phyloP scores from a whole-genome alignment of 2,888 invertebrate genomes.

The Caenorhabditis becei region DNA sequence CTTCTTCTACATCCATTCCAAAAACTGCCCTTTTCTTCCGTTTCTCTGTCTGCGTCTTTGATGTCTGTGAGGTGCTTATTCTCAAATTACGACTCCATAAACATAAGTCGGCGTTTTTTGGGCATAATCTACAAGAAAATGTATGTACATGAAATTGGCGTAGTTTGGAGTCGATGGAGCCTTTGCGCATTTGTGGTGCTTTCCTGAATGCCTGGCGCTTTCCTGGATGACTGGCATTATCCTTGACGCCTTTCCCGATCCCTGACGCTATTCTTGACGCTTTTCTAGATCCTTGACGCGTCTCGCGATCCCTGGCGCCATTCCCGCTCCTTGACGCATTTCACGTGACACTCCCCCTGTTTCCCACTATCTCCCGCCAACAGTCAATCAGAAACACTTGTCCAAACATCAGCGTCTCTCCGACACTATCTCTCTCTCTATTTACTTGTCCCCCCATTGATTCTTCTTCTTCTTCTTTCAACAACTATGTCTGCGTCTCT shows the following conservation, averaged over 20 bases:
- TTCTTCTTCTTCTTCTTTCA: background rate
- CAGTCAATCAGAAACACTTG: background rate
- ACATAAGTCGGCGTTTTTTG: background rate
- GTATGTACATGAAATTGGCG: no score
- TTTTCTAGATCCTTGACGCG: background rate
- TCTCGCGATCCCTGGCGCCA: background rate
- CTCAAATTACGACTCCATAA: background rate
- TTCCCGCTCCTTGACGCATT: background rate
- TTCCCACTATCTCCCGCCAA: background rate
- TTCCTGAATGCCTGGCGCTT: background rate
- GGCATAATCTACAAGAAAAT: background rate
- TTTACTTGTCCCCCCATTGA: background rate
- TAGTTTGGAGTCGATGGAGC: no score
- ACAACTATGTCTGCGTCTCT: no score
- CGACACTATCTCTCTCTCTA: background rate
- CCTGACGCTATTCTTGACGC: background rate
- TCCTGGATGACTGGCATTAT: no score
- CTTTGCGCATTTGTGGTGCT: background rate
- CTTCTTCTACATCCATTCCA: background rate
- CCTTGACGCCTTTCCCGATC: background rate
- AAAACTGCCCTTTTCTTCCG: background rate
- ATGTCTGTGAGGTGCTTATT: background rate
- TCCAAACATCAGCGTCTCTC: background rate
- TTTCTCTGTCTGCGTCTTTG: background rate
- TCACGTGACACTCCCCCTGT: no score